Evolutionary conservation across 2,888 invertebrate genomes (phyloP), one percentile per base, ranked within the genome.

Genomic region (Eretmocerus hayati): DNA sequence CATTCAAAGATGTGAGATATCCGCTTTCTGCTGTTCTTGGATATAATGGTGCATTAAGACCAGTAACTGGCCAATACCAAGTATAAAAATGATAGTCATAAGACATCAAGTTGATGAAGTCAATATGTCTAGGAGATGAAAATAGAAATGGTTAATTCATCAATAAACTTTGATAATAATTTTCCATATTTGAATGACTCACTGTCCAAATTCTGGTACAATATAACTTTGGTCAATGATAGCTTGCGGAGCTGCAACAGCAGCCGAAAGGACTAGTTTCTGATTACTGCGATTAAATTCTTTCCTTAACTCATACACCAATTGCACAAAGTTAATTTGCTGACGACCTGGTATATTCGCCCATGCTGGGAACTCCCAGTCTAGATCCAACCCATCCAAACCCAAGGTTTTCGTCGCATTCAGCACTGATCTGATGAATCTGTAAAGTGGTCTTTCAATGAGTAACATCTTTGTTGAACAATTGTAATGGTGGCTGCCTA

Each of bases 41-140:
- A 65, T 80, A 87, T 3, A 94, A 72, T 0, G 93, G 92, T 0
- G 92, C 80, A 71, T 94, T 93, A 13, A 90, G 74, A 0, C 89
- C 84, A 16, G 92, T 92, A 58, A 90, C 81, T 1, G 92, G 92
- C 2, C 85, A 83, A 53, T 80, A 79, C 66, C 77, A 77, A 4
- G 81, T 78, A 63, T 80, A 93, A 62, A 81, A 85, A 69, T 93
- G 91, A 63, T 82, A 93, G 68, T 94, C 93, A 65, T 94, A 94
- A 0, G 87, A 80, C 93, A 93, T 93, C n/a, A 94, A 64, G 68
- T 90, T 91, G 0, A 90, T 80, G 73, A 81, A 90, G 69, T 93
- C 92, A 0, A 85, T 81, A 65, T 85, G 76, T 42, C 83, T 84
- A 62, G 19, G 41, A 48, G 22, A 20, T 16, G 23, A 42, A 42